These are phyloP conservation scores for Anableps anableps DNA, from an alignment of 2,797 vertebrate species.

Conservation along the genomic window DNA sequence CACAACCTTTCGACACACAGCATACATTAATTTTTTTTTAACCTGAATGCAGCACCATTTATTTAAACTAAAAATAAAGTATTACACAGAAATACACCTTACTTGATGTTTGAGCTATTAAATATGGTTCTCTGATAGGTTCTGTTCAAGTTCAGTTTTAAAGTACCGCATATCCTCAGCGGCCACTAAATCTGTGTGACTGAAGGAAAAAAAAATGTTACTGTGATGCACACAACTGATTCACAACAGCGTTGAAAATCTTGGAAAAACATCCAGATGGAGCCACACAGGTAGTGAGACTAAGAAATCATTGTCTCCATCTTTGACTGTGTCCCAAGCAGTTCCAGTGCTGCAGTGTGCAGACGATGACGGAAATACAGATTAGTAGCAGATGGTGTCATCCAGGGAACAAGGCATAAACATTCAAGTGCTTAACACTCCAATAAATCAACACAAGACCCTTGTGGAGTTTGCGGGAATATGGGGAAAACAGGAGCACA, in stretches of 20 bases:
- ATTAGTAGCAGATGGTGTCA: constrained; percentile 77
- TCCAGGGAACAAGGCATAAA: constrained; percentile 70
- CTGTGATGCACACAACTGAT: constrained; percentile 4
- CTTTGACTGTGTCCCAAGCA: constrained; percentile 42
- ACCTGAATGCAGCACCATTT: not conserved
- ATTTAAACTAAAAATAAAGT: not conserved
- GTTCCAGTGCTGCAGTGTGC: constrained; percentile 53
- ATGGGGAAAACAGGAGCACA: constrained; percentile 65
- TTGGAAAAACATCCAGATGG: constrained; percentile 40
- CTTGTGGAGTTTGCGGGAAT: constrained; percentile 38
- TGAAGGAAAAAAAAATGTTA: constrained; percentile 11
- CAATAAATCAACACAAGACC: constrained; percentile 67
- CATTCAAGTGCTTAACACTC: constrained; percentile 60
- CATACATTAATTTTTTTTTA: not conserved
- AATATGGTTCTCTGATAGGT: not conserved
- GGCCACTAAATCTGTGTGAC: not conserved
- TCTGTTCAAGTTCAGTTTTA: not conserved
- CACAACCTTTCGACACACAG: not conserved
- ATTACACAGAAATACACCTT: not conserved
- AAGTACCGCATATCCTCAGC: not conserved
- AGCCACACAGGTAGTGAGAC: constrained; percentile 44
- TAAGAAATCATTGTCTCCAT: constrained; percentile 43
- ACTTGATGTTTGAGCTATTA: not conserved
- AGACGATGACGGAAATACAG: constrained; percentile 69
- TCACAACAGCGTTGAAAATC: constrained; percentile 15